Evolutionary conservation across 1,140 invertebrate genomes (phyloP).

Genomic region (Carcinoscorpius rotundicauda): DNA sequence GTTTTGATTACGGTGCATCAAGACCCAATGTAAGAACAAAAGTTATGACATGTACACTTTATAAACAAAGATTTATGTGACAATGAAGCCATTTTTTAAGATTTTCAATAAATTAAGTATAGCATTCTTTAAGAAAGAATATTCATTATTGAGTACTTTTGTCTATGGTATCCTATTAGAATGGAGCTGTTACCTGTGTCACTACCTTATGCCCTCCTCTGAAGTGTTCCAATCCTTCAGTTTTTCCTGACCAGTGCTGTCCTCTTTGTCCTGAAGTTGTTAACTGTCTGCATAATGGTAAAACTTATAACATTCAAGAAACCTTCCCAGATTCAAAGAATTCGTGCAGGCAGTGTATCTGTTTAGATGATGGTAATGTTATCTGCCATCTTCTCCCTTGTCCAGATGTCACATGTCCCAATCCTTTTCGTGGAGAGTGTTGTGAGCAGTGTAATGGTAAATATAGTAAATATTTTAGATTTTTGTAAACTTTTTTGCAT

Average conservation of each 20-base stretch:
- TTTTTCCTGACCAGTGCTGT: constrained; percentile 9
- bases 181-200: constrained; percentile 10
- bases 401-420: constrained; percentile 7
- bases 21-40: no score
- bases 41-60: no score
- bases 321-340: constrained; percentile 12
- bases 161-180: not conserved
- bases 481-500: not conserved
- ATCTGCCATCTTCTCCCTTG: constrained; percentile 14
- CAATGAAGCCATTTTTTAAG: no score
- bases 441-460: constrained; percentile 17
- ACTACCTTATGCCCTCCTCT: constrained; percentile 12
- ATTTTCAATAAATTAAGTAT: no score
- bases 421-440: constrained; percentile 13
- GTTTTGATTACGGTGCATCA: no score
- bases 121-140: no score
- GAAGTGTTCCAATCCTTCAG: constrained; percentile 10
- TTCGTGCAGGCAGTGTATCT: constrained; percentile 15
- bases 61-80: no score
- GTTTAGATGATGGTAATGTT: constrained; percentile 10
- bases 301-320: constrained; percentile 11
- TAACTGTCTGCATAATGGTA: constrained; percentile 5
- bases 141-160: no score
- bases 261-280: constrained; percentile 11
- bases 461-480: not conserved